phyloP scores from a whole-genome alignment of 2,888 invertebrate species.

The Geophilus truncorum region DNA sequence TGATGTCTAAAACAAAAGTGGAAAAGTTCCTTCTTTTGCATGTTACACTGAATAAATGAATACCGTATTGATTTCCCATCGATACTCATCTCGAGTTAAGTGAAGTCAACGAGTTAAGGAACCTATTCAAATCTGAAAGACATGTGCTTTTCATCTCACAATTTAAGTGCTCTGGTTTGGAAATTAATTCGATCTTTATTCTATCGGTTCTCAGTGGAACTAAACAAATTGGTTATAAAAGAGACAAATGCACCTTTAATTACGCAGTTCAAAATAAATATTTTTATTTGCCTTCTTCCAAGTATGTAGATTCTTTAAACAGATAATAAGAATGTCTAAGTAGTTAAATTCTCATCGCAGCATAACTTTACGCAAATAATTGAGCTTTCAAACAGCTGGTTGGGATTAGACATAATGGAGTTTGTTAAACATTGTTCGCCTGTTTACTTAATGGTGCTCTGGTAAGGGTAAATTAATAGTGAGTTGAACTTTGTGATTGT shows the following conservation, averaged over 20 bases:
- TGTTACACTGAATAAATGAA: not conserved
- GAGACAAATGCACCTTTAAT: too few species aligned
- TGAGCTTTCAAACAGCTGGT: not conserved
- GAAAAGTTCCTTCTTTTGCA: not conserved
- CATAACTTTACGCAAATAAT: not conserved
- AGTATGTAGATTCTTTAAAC: too few species aligned
- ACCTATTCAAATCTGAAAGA: not conserved
- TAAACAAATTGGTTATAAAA: too few species aligned
- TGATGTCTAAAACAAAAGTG: not conserved
- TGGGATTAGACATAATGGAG: not conserved
- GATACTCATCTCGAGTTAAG: not conserved
- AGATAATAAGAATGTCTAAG: too few species aligned
- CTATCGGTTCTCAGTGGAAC: too few species aligned
- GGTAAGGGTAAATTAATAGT: not conserved
- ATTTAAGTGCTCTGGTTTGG: not conserved
- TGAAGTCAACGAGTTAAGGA: not conserved
- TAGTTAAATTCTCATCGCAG: not conserved
- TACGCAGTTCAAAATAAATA: too few species aligned
- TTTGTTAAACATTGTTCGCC: not conserved
- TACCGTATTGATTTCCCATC: not conserved
- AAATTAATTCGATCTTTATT: too few species aligned
- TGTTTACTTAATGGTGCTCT: not conserved
- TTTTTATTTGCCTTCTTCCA: too few species aligned
- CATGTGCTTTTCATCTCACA: not conserved
- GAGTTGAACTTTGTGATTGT: not conserved